phyloP scores from a whole-genome alignment of 2,888 invertebrate genomes.

The Ophioninae sp. region DNA sequence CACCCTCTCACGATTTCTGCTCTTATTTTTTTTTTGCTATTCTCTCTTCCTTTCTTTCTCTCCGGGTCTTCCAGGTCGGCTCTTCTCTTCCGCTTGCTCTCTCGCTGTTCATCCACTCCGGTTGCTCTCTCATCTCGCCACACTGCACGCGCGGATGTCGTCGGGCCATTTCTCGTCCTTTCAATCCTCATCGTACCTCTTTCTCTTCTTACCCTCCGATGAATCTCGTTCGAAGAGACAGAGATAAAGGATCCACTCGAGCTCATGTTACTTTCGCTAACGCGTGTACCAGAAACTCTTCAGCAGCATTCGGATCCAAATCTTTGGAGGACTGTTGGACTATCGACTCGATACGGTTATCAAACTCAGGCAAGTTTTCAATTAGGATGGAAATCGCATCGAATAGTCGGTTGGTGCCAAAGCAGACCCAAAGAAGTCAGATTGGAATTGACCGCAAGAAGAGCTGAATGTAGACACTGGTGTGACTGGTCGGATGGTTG shows the following conservation, averaged over 20 bases:
- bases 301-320: constrained; percentile 5
- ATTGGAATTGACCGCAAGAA: too few relatives aligned
- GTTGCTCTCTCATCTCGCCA: constrained; percentile 58
- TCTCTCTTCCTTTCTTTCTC: constrained; percentile 31
- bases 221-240: constrained; percentile 21
- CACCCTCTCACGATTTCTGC: constrained; percentile 74
- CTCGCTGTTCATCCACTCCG: constrained; percentile 42
- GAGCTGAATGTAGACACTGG: too few relatives aligned
- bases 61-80: constrained; percentile 4
- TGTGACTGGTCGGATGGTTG: too few relatives aligned
- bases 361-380: too few relatives aligned
- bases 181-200: constrained; percentile 35
- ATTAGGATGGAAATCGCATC: too few relatives aligned
- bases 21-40: constrained; percentile 68
- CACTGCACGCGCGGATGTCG: constrained; percentile 60
- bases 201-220: constrained; percentile 57
- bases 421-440: too few relatives aligned
- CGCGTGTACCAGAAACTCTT: constrained; percentile 30
- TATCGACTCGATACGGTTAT: not conserved
- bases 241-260: constrained; percentile 46
- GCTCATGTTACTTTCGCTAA: constrained; percentile 55
- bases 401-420: too few relatives aligned
- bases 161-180: constrained; percentile 39
- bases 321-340: not conserved
- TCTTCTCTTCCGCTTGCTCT: constrained; percentile 1